phyloP scores from a whole-genome alignment of 2,888 invertebrate genomes.

The Rapana venosa region DNA sequence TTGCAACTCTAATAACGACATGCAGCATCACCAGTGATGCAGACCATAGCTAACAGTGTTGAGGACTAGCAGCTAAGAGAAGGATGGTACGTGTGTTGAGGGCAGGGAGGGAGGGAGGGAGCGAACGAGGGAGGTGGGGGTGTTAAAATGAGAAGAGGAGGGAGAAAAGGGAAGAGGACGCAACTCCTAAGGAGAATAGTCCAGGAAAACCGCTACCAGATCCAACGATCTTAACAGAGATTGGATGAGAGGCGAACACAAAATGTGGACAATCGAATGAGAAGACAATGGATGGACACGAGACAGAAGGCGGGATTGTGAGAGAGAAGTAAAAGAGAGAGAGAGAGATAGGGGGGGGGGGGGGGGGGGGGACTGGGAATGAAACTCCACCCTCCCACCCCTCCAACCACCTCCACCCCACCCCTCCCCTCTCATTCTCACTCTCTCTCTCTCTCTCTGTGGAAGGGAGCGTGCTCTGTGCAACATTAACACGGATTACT shows the following conservation, averaged over 20 bases:
- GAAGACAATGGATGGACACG: neutral
- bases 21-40: neutral
- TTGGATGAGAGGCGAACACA: too few relatives aligned
- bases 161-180: too few relatives aligned
- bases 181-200: too few relatives aligned
- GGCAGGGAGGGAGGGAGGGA: neutral
- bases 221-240: too few relatives aligned
- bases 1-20: neutral
- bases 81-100: too few relatives aligned
- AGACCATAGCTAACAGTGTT: neutral
- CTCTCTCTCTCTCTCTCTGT: neutral
- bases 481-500: constrained; percentile 14
- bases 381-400: neutral
- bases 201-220: too few relatives aligned
- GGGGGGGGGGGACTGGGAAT: neutral
- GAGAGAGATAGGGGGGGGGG: neutral
- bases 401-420: neutral
- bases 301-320: neutral
- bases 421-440: neutral
- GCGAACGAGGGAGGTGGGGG: neutral
- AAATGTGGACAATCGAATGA: too few relatives aligned
- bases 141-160: neutral
- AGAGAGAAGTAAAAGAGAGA: neutral
- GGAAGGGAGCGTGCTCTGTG: neutral
- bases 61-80: neutral